These are phyloP conservation scores for Phenganax stokvisi DNA, from an alignment of 92 coral and sea anemone genomes.

Conservation along the genomic window DNA sequence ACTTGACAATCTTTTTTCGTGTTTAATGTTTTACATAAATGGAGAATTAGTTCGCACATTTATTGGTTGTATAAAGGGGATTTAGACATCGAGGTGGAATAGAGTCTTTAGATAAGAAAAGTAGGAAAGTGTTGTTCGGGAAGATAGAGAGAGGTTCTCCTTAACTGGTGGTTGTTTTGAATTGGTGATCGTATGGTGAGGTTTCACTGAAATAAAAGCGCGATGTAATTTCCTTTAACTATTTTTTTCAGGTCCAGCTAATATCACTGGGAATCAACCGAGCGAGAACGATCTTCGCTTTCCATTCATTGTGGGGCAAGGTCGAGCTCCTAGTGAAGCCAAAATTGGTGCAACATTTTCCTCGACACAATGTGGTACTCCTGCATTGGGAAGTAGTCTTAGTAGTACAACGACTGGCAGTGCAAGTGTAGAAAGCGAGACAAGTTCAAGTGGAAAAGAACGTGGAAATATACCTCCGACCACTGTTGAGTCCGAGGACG, in stretches of 20 bases:
- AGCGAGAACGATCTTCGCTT: slow-evolving; percentile 33
- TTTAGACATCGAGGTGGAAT: too few species aligned
- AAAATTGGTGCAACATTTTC: neutral
- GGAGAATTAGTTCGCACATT: too few species aligned
- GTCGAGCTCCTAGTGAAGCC: neutral
- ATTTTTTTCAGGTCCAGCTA: neutral
- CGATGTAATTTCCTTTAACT: neutral
- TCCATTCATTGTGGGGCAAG: slow-evolving; percentile 11
- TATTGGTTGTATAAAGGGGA: too few species aligned
- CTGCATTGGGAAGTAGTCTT: neutral
- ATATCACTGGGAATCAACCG: slow-evolving; percentile 7
- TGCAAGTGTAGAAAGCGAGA: neutral
- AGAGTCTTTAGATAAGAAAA: too few species aligned
- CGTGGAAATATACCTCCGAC: slow-evolving; percentile 24
- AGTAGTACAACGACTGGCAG: neutral
- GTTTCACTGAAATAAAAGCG: too few species aligned
- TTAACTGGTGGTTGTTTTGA: neutral
- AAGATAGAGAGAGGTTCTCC: too few species aligned
- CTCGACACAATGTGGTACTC: neutral
- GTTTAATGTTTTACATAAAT: too few species aligned
- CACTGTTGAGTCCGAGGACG: neutral
- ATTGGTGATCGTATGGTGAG: too few species aligned
- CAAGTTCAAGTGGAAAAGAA: slow-evolving; percentile 8
- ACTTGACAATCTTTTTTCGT: too few species aligned
- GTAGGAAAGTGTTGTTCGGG: too few species aligned